Conservation (phyloP, 30 jellyfish, hydroid and myxozoan genomes). For the Cassiopea andromeda region DNA sequence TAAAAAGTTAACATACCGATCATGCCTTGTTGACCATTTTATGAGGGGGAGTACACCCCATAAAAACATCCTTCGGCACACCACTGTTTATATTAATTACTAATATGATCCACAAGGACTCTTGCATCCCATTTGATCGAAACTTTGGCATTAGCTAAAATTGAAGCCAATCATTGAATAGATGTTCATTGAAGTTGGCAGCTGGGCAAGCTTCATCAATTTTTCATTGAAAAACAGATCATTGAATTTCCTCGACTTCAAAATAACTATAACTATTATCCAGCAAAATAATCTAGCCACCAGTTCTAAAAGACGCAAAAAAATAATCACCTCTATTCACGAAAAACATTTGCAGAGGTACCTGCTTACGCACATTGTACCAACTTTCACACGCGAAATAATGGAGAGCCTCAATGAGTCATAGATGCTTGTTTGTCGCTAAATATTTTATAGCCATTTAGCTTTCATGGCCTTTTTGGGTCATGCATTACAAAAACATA, state of each 20-base stretch:
- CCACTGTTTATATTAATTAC: too few species aligned
- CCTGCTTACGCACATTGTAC: not conserved
- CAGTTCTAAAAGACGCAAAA: not conserved
- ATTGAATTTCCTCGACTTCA: not conserved
- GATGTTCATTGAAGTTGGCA: not conserved
- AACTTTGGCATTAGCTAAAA: not conserved
- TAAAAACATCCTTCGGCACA: too few species aligned
- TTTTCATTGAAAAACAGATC: not conserved
- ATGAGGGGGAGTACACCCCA: too few species aligned
- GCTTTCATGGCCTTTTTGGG: too few species aligned
- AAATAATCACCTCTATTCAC: not conserved
- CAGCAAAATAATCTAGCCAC: not conserved
- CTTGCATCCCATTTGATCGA: not conserved
- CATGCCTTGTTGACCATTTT: too few species aligned
- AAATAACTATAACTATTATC: not conserved
- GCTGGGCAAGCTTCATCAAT: constrained; percentile 1
- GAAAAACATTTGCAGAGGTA: not conserved
- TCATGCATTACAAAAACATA: too few species aligned
- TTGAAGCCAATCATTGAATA: not conserved
- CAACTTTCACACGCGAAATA: not conserved
- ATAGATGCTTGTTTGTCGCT: too few species aligned
- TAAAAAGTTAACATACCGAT: too few species aligned
- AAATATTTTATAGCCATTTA: too few species aligned
- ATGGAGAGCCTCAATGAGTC: too few species aligned
- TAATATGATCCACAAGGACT: too few species aligned